These are phyloP conservation scores for Xerus rutilus DNA, from an alignment of 2,797 vertebrate genomes.

Conservation along the genomic window DNA sequence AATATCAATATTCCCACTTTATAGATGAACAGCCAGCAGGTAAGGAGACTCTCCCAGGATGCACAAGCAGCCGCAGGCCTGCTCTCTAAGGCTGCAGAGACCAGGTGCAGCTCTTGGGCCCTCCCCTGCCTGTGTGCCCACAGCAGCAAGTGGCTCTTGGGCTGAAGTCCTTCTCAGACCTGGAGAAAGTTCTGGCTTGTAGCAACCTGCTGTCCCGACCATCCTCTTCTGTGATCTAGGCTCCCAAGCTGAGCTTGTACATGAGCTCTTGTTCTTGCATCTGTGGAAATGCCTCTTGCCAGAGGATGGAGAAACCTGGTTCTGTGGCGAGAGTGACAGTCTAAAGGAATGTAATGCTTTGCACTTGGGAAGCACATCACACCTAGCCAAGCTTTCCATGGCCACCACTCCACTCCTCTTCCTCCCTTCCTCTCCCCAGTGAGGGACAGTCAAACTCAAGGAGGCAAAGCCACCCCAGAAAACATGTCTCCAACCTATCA, in stretches of 20 bases:
- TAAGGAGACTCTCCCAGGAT: background rate
- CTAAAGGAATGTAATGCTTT: background rate
- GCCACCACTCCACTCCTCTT: background rate
- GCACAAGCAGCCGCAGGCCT: background rate
- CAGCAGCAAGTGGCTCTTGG: background rate
- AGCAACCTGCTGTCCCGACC: fast-evolving
- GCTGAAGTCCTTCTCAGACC: background rate
- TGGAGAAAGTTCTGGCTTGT: background rate
- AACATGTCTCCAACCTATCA: background rate
- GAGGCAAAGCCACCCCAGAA: background rate
- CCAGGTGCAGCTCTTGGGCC: background rate
- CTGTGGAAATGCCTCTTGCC: background rate
- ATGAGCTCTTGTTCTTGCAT: fast-evolving
- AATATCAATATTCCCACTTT: background rate
- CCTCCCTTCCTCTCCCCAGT: background rate
- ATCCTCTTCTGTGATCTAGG: fast-evolving
- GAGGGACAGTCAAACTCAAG: background rate
- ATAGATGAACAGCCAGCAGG: background rate
- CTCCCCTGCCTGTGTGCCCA: no score
- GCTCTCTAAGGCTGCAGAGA: background rate
- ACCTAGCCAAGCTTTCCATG: background rate
- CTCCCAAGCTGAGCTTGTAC: fast-evolving
- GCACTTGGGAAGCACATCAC: background rate
- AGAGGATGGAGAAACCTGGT: background rate
- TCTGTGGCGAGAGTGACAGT: no score